Base-by-base conservation (phyloP, 2,113 vertebrate species). In the Phylloscopus trochilus region DNA sequence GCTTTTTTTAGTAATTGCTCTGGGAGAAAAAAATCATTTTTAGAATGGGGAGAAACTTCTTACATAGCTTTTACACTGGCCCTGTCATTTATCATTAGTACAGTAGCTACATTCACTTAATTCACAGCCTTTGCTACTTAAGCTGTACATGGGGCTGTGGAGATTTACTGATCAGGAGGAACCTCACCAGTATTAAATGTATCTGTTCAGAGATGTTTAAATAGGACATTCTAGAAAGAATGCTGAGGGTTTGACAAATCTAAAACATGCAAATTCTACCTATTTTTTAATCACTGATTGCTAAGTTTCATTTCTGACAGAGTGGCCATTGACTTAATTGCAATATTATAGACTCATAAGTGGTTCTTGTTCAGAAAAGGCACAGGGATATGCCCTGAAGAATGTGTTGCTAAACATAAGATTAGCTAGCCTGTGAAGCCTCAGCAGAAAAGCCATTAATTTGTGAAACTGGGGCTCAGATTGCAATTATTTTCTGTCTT, bases 401-500 rank as follows among this genome's bases (percentile, higher is more conserved):
- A 87, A 83, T 31, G 13, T 83, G 23, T 82, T 68, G 30, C 49
- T 89, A 89, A 95, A 92, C 49, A 63, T 55, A 90, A 88, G 39
- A 79, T 43, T 83, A 68, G 43, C 64, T 73, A 81, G 41, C 12
- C 39, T 73, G 27, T 72, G 88, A 94, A 89, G 39, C 21, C 39
- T 83, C 39, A 33, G 58, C 30, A 90, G 27, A 94, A 87, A 94
- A 89, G 10, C 35, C 51, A 91, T 90, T 93, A 89, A 93, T 90
- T 93, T 83, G 39, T 87, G 66, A 94, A 96, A 93, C 73, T 52
- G 10, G 22, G n/a, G 9, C 51, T 96, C 83, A 69, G 62, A 76
- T 83, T 90, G 85, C 49, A 92, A 92, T 92, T 95, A 92, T 87
- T 94, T 95, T 95, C 79, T 89, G 44, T 78, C 49, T 81, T 73